Evolutionary conservation across 2,797 vertebrate genomes (phyloP).

Genomic region (Neosilurus hyrtlii): DNA sequence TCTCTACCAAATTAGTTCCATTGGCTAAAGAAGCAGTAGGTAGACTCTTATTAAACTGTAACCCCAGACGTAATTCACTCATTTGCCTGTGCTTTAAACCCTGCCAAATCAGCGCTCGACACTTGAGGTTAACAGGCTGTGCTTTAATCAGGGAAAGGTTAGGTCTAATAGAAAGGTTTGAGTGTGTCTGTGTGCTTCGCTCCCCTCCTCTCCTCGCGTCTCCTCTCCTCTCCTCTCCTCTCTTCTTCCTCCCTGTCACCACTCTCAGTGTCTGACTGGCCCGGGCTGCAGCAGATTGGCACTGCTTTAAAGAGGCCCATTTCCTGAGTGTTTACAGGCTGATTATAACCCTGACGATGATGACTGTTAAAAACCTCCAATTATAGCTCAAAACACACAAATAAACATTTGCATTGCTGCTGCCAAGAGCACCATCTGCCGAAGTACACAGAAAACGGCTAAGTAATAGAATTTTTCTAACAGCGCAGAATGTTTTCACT

Average conservation of each 20-base stretch:
- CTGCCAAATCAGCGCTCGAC: constrained; percentile 71
- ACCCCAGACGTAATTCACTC: constrained; percentile 70
- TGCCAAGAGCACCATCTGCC: constrained; percentile 93
- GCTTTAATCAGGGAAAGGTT: constrained; percentile 68
- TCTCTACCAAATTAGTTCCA: constrained; percentile 80
- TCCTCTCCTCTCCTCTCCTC: constrained; percentile 28
- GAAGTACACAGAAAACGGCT: constrained; percentile 71
- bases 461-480: constrained; percentile 78
- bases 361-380: constrained; percentile 84
- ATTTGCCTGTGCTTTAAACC: constrained; percentile 68
- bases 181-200: constrained; percentile 45
- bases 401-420: constrained; percentile 87
- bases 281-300: constrained; percentile 58
- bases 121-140: constrained; percentile 66
- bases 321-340: constrained; percentile 78
- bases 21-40: constrained; percentile 80
- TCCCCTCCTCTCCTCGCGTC: constrained; percentile 9
- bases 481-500: constrained; percentile 80
- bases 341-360: constrained; percentile 83
- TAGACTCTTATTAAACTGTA: constrained; percentile 81
- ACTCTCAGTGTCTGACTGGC: constrained; percentile 48
- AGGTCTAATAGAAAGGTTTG: constrained; percentile 68
- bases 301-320: constrained; percentile 65
- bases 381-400: constrained; percentile 85
- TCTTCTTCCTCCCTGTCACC: constrained; percentile 19